phyloP scores from a whole-genome alignment of 2,113 vertebrate species.

The Sarotherodon lohbergeri region DNA sequence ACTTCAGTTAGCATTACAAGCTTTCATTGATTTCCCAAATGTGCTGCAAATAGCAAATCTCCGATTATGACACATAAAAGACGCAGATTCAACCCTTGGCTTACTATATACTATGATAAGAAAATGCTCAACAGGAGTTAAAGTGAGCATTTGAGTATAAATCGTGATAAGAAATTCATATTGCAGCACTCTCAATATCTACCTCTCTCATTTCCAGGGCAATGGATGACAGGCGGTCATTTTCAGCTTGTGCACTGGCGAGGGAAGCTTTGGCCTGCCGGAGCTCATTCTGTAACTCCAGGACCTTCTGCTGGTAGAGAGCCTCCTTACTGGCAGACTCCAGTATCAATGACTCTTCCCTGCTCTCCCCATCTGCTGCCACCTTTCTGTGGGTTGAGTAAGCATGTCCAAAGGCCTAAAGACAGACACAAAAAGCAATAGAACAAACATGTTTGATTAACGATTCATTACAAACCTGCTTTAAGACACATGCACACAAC shows the following conservation, averaged over 20 bases:
- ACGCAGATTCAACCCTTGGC: not conserved
- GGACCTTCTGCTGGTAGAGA: slow-evolving; percentile 89
- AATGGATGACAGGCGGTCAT: slow-evolving; percentile 84
- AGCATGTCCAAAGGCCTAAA: slow-evolving; percentile 94
- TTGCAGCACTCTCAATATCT: not conserved
- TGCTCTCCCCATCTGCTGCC: slow-evolving; percentile 93
- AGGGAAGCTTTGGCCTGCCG: slow-evolving; percentile 84
- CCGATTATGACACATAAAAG: not conserved
- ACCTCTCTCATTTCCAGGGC: slow-evolving; percentile 92
- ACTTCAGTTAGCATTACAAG: not conserved
- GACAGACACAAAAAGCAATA: not conserved
- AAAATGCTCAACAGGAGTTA: not conserved
- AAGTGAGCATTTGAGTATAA: not conserved
- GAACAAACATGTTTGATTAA: not conserved
- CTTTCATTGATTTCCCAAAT: not conserved
- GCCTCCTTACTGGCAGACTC: slow-evolving; percentile 97
- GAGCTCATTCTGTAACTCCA: slow-evolving; percentile 91
- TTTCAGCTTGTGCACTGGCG: slow-evolving; percentile 85
- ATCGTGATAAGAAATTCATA: not conserved
- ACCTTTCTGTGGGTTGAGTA: slow-evolving; percentile 95
- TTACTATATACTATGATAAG: not conserved
- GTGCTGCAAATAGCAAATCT: not conserved
- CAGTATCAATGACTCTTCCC: slow-evolving; percentile 93
- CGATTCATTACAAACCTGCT: not conserved
- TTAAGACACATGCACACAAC: not conserved